Base-by-base conservation (phyloP, 2,113 vertebrate genomes). In the Ammodytes marinus region DNA sequence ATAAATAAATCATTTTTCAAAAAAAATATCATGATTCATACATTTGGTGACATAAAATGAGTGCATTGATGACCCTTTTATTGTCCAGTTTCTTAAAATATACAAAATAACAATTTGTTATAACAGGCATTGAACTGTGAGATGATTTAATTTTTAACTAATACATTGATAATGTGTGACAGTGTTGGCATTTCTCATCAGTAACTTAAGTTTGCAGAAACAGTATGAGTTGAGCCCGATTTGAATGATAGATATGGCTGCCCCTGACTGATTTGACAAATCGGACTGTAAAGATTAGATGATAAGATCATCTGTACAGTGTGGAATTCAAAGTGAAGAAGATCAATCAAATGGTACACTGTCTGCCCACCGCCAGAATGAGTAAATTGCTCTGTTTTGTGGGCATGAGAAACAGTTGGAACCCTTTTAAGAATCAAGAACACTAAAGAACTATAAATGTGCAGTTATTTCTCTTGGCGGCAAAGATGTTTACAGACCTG, bases 401-500 rank as follows among this genome's bases (percentile, higher is more conserved):
- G 45, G 58, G 63, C 58, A 55, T 63, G 3, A 58, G 70, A 57
- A 69, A 75, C 69, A 47, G 42, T 53, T 49, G 72, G 59, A 43
- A 53, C 50, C 74, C 61, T 82, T 85, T 77, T 60, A 73, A 71
- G 64, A 82, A 75, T 35, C 17, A 66, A 74, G 58, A 82, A 80
- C 60, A 80, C 76, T 79, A 71, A 83, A 69, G 74, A 70, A 67
- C 53, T 71, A 77, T 79, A 74, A 86, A 79, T 75, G 71, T 69
- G 79, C 74, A 9, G 68, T 83, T 80, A 84, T 87, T 76, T 77
- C 58, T 80, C 75, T 46, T 4, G 49, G 45, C 68, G 70, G 71
- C 76, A 15, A 58, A 69, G 78, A 72, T 87, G 87, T 89, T 91
- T 87, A 91, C 85, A 89, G 83, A 86, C 80, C 77, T 59, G 82